Conservation (phyloP, 1,140 invertebrate species). For the Cydia strobilella region DNA sequence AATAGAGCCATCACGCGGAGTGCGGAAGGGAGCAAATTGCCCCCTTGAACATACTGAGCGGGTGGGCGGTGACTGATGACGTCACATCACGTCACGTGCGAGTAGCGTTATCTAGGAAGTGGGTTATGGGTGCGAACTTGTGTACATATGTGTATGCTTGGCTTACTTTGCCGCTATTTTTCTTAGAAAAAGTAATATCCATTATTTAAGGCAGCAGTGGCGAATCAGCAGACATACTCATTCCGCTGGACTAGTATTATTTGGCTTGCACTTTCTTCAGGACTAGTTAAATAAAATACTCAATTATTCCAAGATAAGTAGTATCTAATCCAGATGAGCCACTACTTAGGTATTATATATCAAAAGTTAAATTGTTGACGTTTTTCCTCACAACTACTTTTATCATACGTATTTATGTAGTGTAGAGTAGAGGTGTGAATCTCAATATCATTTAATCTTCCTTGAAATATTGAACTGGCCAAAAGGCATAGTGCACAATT, state of each 20-base stretch:
- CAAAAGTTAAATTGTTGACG: too few species aligned
- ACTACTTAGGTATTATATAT: too few species aligned
- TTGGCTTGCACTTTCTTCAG: too few species aligned
- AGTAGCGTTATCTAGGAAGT: slow-evolving; percentile 37
- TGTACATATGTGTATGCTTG: neutral
- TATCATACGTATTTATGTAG: too few species aligned
- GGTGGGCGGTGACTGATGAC: slow-evolving; percentile 48
- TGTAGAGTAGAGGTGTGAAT: too few species aligned
- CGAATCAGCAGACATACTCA: neutral
- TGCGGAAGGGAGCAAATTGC: slow-evolving; percentile 21
- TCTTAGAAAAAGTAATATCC: neutral
- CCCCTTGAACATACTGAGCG: slow-evolving; percentile 35
- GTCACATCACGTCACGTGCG: slow-evolving; percentile 49
- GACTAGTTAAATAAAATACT: too few species aligned
- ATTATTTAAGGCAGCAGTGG: neutral
- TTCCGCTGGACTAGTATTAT: neutral
- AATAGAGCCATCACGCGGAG: slow-evolving; percentile 22
- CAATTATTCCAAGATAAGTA: too few species aligned
- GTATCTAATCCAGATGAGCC: too few species aligned
- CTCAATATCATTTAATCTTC: too few species aligned
- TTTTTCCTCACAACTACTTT: too few species aligned
- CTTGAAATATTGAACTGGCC: too few species aligned
- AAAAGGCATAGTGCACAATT: neutral
- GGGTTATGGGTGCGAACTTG: slow-evolving; percentile 19
- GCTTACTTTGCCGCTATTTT: neutral